Percentiles rank a stretch among this genome's conserved stretches.
phyloP scores from a whole-genome alignment of 2,113 vertebrate genomes.

The Oncorhynchus masou region DNA sequence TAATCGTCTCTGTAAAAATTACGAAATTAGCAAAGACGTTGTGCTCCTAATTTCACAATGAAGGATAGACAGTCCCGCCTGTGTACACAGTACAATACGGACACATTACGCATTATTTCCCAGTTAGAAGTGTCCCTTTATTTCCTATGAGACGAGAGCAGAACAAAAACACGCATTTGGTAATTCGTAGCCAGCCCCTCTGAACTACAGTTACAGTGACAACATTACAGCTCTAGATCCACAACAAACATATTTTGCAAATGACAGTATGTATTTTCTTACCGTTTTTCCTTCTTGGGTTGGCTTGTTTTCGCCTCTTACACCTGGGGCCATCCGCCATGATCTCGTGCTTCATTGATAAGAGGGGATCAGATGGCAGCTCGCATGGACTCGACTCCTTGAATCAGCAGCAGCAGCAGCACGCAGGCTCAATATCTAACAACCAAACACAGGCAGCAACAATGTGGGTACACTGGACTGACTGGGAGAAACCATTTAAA shows the following conservation, averaged over 20 bases:
- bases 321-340: constrained; percentile 99
- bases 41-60: background rate
- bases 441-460: constrained; percentile 84
- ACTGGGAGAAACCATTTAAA: constrained; percentile 80
- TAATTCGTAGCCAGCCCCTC: constrained; percentile 30
- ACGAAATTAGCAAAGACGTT: background rate
- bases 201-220: constrained; percentile 30
- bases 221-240: constrained; percentile 20
- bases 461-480: constrained; percentile 67
- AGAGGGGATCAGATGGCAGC: constrained; percentile 96
- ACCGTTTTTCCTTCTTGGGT: constrained; percentile 98
- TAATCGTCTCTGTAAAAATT: constrained; percentile 7
- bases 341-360: constrained; percentile 99
- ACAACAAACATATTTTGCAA: background rate
- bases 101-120: constrained; percentile 46
- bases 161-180: constrained; percentile 23
- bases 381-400: constrained; percentile 94
- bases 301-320: constrained; percentile 99
- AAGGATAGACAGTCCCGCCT: background rate
- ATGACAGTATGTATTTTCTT: constrained; percentile 72
- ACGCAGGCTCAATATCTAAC: constrained; percentile 86
- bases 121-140: constrained; percentile 48
- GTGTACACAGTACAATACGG: constrained; percentile 5
- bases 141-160: constrained; percentile 48
- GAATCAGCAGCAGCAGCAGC: constrained; percentile 71